A percentile compares a stretch with the other conserved stretches of the same genome.
Conservation (phyloP, 1,140 invertebrate species). For the Drosophila tsacasi region DNA sequence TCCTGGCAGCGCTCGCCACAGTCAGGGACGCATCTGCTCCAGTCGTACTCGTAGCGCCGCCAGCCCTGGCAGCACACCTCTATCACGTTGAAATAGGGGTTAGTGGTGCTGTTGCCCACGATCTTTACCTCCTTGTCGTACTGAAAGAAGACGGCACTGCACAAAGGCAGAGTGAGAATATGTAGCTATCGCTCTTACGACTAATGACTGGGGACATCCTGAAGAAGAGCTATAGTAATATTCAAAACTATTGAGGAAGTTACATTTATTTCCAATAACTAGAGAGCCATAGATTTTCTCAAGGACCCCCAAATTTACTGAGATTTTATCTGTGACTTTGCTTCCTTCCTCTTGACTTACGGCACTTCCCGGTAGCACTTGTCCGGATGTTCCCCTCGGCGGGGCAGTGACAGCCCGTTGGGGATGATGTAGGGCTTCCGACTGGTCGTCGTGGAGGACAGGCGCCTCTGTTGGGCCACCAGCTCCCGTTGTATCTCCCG, state of each 20-base stretch:
- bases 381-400: constrained; percentile 60
- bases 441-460: constrained; percentile 66
- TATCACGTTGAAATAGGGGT: constrained; percentile 82
- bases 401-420: constrained; percentile 71
- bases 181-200: not conserved
- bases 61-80: constrained; percentile 88
- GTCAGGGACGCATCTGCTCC: constrained; percentile 87
- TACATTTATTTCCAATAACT: not conserved
- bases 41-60: constrained; percentile 87
- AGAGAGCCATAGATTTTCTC: not conserved
- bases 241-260: not conserved
- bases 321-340: not conserved
- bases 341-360: constrained; percentile 50
- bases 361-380: constrained; percentile 82
- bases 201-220: too few relatives aligned
- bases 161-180: not conserved
- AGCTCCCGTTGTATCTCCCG: constrained; percentile 57
- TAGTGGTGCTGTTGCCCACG: constrained; percentile 66
- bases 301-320: not conserved
- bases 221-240: not conserved
- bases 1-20: constrained; percentile 87
- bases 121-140: constrained; percentile 77
- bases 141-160: constrained; percentile 76
- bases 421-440: constrained; percentile 66
- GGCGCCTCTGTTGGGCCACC: constrained; percentile 51